A percentile compares a stretch with the other conserved stretches of the same genome.
phyloP scores from a whole-genome alignment of 2,888 invertebrate genomes.

The Papilio protenor region DNA sequence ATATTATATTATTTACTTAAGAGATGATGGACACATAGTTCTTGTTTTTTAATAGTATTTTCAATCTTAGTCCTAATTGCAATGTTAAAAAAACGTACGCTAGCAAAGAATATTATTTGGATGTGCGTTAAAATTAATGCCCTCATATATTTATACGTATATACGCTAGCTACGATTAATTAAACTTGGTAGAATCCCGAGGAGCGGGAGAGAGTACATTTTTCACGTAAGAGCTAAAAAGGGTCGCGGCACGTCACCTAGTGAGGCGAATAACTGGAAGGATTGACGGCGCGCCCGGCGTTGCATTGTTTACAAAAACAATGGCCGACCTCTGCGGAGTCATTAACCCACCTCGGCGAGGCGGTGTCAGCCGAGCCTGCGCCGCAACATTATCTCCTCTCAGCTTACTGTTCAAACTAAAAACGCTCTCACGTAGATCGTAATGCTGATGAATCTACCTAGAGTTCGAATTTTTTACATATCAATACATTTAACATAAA shows the following conservation, averaged over 20 bases:
- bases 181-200: constrained; percentile 34
- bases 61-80: neutral
- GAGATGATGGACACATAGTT: neutral
- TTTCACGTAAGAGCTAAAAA: constrained; percentile 61
- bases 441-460: neutral
- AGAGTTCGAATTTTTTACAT: neutral
- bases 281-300: constrained; percentile 72
- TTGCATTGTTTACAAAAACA: constrained; percentile 82
- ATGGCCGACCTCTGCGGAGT: constrained; percentile 80
- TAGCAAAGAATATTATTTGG: neutral
- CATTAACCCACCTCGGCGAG: constrained; percentile 75
- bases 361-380: constrained; percentile 65
- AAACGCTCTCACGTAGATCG: constrained; percentile 14
- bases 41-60: neutral
- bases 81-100: neutral
- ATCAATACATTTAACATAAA: neutral
- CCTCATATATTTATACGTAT: neutral
- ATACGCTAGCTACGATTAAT: constrained; percentile 30
- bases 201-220: constrained; percentile 26
- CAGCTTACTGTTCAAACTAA: constrained; percentile 29
- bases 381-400: constrained; percentile 38
- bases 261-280: constrained; percentile 74
- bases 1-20: neutral
- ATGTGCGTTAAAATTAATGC: neutral
- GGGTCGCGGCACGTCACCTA: constrained; percentile 71